Conservation (phyloP, 2,888 invertebrate genomes). For the Microdon myrmicae region DNA sequence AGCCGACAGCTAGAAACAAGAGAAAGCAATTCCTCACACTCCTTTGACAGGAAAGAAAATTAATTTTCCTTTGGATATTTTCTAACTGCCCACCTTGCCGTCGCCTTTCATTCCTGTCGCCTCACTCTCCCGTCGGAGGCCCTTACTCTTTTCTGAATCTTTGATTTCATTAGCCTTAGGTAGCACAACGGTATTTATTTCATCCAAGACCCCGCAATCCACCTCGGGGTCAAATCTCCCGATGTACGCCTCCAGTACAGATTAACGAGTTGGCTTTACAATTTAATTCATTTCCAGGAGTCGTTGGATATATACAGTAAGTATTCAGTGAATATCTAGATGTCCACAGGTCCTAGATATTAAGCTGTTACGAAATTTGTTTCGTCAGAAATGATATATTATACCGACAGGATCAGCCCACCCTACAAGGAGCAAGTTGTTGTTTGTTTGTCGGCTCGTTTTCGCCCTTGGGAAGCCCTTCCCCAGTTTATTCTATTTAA, state of each 20-base stretch:
- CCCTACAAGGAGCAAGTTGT: too few relatives aligned
- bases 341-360: too few relatives aligned
- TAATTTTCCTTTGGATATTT: slow-evolving; percentile 29
- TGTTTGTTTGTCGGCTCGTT: too few relatives aligned
- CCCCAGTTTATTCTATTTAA: too few relatives aligned
- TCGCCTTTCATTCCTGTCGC: too few relatives aligned
- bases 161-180: slow-evolving; percentile 17
- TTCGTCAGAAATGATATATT: too few relatives aligned
- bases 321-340: slow-evolving; percentile 3
- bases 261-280: slow-evolving; percentile 12
- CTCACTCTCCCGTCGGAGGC: too few relatives aligned
- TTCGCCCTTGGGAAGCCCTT: too few relatives aligned
- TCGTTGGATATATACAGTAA: slow-evolving; percentile 30
- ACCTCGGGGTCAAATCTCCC: slow-evolving; percentile 25
- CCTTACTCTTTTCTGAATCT: slow-evolving; percentile 5
- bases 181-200: slow-evolving; percentile 13
- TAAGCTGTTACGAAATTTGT: too few relatives aligned
- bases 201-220: slow-evolving; percentile 20
- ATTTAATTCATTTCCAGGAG: slow-evolving; percentile 23
- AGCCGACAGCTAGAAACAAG: too few relatives aligned
- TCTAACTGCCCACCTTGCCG: slow-evolving; percentile 8
- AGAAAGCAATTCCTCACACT: slow-evolving; percentile 7
- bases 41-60: slow-evolving; percentile 22
- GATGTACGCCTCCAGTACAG: too few relatives aligned
- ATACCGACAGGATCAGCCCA: too few relatives aligned